Conservation (phyloP, 1,140 invertebrate genomes). For the Spodoptera frugiperda region DNA sequence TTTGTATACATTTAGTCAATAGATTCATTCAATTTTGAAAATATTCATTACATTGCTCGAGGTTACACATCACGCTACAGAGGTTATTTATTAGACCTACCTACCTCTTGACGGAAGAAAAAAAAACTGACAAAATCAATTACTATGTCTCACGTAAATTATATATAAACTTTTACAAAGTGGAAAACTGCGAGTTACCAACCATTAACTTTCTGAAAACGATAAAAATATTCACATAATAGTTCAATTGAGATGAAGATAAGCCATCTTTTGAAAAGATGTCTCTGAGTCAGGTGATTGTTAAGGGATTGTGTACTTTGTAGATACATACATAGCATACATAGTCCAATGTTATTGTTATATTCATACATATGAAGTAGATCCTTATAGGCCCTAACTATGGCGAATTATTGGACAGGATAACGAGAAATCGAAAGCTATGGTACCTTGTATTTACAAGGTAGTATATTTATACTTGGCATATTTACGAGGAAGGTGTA, state of each 20-base stretch:
- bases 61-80: too few relatives aligned
- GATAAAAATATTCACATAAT: background rate
- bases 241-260: slow-evolving; percentile 1
- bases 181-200: too few relatives aligned
- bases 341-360: background rate
- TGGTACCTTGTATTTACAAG: slow-evolving; percentile 19
- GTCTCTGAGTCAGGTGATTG: background rate
- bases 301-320: background rate
- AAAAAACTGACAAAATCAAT: too few relatives aligned
- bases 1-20: too few relatives aligned
- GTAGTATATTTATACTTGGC: too few relatives aligned
- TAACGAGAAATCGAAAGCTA: slow-evolving; percentile 30
- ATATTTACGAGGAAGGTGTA: slow-evolving; percentile 23
- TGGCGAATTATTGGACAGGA: slow-evolving; percentile 27
- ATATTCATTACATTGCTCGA: too few relatives aligned
- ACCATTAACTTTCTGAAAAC: slow-evolving; percentile 1
- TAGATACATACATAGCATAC: background rate
- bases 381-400: slow-evolving; percentile 18
- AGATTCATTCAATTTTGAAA: too few relatives aligned
- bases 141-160: too few relatives aligned
- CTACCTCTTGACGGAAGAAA: too few relatives aligned
- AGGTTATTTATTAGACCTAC: too few relatives aligned
- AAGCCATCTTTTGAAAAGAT: background rate
- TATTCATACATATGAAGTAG: slow-evolving; percentile 16
- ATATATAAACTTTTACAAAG: too few relatives aligned